Conservation (phyloP, 2,797 vertebrate genomes). For the Gymnopithys bicolor region DNA sequence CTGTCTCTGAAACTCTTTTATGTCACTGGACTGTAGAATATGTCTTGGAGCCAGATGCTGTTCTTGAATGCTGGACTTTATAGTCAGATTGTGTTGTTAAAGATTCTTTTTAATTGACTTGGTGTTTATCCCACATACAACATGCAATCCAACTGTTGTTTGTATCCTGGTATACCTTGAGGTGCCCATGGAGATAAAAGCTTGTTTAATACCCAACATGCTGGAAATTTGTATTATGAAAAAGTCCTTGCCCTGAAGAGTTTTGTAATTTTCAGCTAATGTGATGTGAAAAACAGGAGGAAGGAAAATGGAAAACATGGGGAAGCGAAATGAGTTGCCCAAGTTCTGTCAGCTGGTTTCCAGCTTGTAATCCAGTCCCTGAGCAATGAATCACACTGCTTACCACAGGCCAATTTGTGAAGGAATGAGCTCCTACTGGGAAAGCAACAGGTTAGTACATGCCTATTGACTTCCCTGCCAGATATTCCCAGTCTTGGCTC, state of each 20-base stretch:
- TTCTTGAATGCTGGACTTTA: neutral
- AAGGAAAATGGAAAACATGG: constrained; percentile 1
- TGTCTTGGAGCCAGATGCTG: neutral
- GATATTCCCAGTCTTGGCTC: constrained; percentile 28
- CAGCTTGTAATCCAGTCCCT: constrained; percentile 46
- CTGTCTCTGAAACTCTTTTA: neutral
- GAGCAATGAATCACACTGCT: constrained; percentile 55
- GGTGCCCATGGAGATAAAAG: constrained; percentile 9
- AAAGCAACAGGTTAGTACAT: constrained; percentile 58
- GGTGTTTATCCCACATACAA: neutral
- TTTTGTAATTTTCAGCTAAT: constrained; percentile 16
- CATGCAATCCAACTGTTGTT: constrained; percentile 12
- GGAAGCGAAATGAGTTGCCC: constrained; percentile 42
- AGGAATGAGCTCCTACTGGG: constrained; percentile 56
- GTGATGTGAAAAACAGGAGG: constrained; percentile 17
- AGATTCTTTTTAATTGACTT: constrained; percentile 30
- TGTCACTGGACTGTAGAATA: neutral
- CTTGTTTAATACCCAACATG: constrained; percentile 14
- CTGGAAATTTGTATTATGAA: constrained; percentile 18
- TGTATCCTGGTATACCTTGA: neutral
- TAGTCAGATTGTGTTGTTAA: neutral
- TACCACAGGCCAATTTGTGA: constrained; percentile 62
- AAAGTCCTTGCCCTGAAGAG: neutral
- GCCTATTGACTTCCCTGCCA: constrained; percentile 50
- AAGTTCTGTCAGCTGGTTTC: constrained; percentile 53